Evolutionary conservation across 2,888 invertebrate genomes (phyloP), one percentile per base, ranked within the genome.

Genomic region (Taphrorychus bicolor): DNA sequence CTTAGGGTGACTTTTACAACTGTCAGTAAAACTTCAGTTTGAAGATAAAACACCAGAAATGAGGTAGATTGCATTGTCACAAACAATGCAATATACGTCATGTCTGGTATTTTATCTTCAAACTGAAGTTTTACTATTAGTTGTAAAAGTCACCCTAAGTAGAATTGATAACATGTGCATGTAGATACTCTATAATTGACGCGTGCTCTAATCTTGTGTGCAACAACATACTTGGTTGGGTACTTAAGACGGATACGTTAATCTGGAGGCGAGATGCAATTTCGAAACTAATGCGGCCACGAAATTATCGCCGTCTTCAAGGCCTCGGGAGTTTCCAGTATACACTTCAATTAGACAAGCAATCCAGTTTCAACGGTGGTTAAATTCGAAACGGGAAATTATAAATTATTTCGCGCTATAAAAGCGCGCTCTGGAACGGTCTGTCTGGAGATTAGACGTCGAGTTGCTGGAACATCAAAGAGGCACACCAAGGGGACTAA

Each of bases 401-500:
- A 51, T 51, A 51, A 51, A 51, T 51, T 51, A 51, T 51, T 18
- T 18, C 18, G 19, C 51, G 18, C 51, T 18, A 5, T 11, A 51
- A 19, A 53, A 5, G 32, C 19, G 53, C 23, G 53, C 23, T 11
- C 5, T 23, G 22, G 9, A 18, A 40, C 32, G 56, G 5, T 16
- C 9, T 42, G 5, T 4, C n/a, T 64, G 64, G 64, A 64, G 52
- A 32, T 41, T 57, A 57, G 58, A 56, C 57, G 51, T n/a, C 45
- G 14, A 45, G 14, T 5, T 7, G 32, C 5, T 32, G 32, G 5
- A 32, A n/a, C n/a, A n/a, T n/a, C n/a, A n/a, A n/a, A n/a, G n/a
- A n/a, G n/a, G n/a, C n/a, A n/a, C n/a, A n/a, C n/a, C n/a, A n/a
- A n/a, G n/a, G n/a, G n/a, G n/a, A n/a, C n/a, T n/a, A n/a, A n/a